Conservation (phyloP, 2,888 invertebrate genomes). For the Nudaria mundana region DNA sequence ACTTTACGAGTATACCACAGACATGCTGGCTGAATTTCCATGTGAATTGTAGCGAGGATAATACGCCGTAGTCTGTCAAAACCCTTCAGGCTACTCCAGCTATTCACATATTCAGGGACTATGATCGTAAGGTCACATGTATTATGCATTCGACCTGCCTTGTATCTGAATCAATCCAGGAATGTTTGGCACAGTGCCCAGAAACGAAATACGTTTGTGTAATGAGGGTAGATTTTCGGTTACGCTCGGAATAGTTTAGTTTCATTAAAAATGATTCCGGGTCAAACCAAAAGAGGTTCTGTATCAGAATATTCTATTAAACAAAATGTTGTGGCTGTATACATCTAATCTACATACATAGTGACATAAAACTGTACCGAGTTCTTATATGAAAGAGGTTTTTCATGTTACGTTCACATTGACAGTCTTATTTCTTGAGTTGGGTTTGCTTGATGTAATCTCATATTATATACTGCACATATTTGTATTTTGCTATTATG, state of each 20-base stretch:
- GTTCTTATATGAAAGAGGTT: no score
- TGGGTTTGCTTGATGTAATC: no score
- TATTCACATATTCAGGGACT: slow-evolving; percentile 46
- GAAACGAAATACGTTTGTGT: slow-evolving; percentile 52
- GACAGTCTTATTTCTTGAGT: no score
- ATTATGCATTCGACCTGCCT: slow-evolving; percentile 61
- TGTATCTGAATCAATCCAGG: slow-evolving; percentile 63
- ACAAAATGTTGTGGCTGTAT: no score
- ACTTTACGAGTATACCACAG: slow-evolving; percentile 31
- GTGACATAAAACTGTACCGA: no score
- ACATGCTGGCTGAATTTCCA: slow-evolving; percentile 43
- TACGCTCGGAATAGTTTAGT: slow-evolving; percentile 22
- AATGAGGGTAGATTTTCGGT: slow-evolving; percentile 42
- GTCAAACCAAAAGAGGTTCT: no score
- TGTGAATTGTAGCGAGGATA: slow-evolving; percentile 49
- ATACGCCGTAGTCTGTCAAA: slow-evolving; percentile 46
- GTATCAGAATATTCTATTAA: no score
- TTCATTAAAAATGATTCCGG: slow-evolving; percentile 28
- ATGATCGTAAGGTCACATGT: slow-evolving; percentile 60
- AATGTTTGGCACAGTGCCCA: slow-evolving; percentile 51
- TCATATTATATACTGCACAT: no score
- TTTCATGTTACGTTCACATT: no score
- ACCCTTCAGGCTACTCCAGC: slow-evolving; percentile 37
- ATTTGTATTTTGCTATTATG: no score
- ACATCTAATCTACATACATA: no score